These are phyloP conservation scores for Sebastes vulpes DNA, from an alignment of 2,797 vertebrate species.

Conservation along the genomic window DNA sequence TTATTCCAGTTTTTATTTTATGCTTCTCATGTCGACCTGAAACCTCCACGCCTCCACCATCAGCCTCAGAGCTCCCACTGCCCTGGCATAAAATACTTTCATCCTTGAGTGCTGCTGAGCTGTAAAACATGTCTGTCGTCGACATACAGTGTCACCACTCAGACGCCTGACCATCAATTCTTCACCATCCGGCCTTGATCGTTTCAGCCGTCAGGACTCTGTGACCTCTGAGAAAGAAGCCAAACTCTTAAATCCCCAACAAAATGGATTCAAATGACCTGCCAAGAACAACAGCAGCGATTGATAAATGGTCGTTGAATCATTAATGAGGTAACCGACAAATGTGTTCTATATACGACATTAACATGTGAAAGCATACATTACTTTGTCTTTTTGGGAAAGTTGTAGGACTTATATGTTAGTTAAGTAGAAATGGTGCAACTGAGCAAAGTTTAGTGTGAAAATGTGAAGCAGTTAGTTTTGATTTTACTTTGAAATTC, in stretches of 20 bases:
- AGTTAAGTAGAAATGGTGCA: background rate
- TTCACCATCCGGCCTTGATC: constrained; percentile 40
- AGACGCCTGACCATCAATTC: constrained; percentile 8
- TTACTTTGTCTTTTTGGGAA: background rate
- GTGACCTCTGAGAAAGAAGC: constrained; percentile 25
- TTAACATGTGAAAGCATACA: background rate
- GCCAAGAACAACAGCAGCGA: background rate
- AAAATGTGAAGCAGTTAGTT: background rate
- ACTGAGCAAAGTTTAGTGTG: no score
- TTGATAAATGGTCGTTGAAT: background rate
- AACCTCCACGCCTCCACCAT: background rate
- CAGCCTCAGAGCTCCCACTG: background rate
- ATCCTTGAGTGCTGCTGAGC: constrained; percentile 44
- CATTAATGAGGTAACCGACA: background rate
- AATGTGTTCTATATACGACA: background rate
- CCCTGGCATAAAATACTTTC: constrained; percentile 40
- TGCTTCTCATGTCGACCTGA: background rate
- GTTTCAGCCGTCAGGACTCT: background rate
- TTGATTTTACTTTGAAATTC: background rate
- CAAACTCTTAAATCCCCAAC: background rate
- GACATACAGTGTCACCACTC: constrained; percentile 13
- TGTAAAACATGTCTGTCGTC: constrained; percentile 51
- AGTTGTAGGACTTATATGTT: background rate
- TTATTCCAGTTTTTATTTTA: background rate
- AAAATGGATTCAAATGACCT: background rate